Evolutionary conservation across 2,113 vertebrate species (phyloP).

Genomic region (Plecturocebus donacophilus): DNA sequence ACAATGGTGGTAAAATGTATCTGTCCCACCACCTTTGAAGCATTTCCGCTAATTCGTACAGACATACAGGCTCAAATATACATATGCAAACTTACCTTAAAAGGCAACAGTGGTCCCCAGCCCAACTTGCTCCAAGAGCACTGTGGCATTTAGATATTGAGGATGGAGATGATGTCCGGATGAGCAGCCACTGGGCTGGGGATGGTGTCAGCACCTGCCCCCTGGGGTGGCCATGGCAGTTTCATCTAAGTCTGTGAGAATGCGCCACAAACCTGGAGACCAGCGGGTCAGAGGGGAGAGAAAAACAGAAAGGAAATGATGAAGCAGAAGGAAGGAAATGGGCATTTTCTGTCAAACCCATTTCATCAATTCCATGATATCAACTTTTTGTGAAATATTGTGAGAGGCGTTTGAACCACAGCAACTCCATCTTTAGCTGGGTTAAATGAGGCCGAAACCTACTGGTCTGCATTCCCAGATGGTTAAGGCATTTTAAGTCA

Average conservation of each 20-base stretch:
- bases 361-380: constrained; percentile 28
- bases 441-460: too few relatives aligned
- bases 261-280: constrained; percentile 79
- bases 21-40: neutral
- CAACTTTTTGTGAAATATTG: neutral
- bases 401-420: too few relatives aligned
- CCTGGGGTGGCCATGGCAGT: constrained; percentile 65
- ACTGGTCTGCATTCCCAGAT: too few relatives aligned
- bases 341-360: neutral
- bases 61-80: neutral
- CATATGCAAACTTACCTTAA: constrained; percentile 79
- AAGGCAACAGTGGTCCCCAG: constrained; percentile 82
- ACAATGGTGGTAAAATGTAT: neutral
- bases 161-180: constrained; percentile 74
- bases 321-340: neutral
- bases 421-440: too few relatives aligned
- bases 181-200: constrained; percentile 70
- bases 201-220: constrained; percentile 81
- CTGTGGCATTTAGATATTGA: constrained; percentile 85
- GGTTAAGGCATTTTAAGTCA: too few relatives aligned
- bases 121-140: constrained; percentile 80
- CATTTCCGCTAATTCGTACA: neutral
- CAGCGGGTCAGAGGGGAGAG: constrained; percentile 32
- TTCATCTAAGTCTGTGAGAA: constrained; percentile 76
- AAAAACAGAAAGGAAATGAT: constrained; percentile 67